These are phyloP conservation scores for Speoplatyrhinus poulsoni DNA, from an alignment of 2,113 vertebrate species.

Conservation along the genomic window DNA sequence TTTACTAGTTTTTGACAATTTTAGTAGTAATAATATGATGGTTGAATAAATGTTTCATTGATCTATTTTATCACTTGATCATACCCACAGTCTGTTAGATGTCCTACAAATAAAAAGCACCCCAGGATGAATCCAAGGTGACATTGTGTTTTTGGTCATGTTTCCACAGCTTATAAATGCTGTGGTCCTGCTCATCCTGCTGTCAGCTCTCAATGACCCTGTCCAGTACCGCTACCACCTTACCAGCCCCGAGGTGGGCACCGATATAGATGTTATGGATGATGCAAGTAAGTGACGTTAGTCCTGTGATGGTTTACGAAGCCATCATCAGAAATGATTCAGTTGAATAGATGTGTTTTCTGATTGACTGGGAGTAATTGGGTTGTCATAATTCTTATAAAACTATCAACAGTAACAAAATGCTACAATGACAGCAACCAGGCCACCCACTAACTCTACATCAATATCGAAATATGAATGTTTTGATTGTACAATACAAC, in stretches of 20 bases:
- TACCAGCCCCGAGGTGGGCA: slow-evolving; percentile 85
- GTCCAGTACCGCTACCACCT: slow-evolving; percentile 88
- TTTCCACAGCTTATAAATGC: slow-evolving; percentile 87
- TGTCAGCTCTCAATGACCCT: slow-evolving; percentile 90
- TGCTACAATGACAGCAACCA: neutral
- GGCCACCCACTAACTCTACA: neutral
- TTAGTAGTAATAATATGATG: too few species aligned
- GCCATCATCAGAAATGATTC: too few species aligned
- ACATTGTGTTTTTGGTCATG: slow-evolving; percentile 4
- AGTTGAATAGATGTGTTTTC: too few species aligned
- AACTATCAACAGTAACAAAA: neutral
- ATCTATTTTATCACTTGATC: too few species aligned
- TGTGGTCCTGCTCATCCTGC: slow-evolving; percentile 87
- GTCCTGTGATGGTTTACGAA: neutral
- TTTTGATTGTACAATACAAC: too few species aligned
- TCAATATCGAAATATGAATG: neutral
- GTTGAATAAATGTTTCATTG: too few species aligned
- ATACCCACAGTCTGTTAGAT: too few species aligned
- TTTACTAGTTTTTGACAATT: too few species aligned
- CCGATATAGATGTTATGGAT: slow-evolving; percentile 94
- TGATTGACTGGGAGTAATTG: too few species aligned
- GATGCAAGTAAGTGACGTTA: slow-evolving; percentile 88
- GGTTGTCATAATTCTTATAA: neutral
- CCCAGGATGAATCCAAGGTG: neutral
- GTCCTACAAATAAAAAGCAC: too few species aligned